These are phyloP conservation scores for Mythimna pallens DNA, from an alignment of 2,888 invertebrate species.

Conservation along the genomic window DNA sequence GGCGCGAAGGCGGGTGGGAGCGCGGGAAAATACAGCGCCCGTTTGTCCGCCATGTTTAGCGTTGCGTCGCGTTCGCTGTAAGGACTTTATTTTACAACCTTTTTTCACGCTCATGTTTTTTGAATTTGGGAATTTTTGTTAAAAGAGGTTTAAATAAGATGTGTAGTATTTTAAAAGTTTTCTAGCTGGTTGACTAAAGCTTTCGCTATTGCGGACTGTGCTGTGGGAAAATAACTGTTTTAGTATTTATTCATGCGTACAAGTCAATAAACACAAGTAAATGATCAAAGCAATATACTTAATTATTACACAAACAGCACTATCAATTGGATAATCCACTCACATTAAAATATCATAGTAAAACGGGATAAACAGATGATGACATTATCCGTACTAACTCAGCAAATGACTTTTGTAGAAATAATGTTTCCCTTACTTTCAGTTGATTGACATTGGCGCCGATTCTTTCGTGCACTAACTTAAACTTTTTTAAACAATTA, in stretches of 20 bases:
- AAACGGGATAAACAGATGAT: no score
- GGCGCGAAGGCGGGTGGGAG: conserved; percentile 58
- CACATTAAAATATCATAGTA: no score
- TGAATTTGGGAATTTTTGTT: conserved; percentile 26
- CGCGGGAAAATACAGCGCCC: conserved; percentile 63
- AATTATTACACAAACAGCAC: no score
- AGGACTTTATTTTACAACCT: conserved; percentile 58
- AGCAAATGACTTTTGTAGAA: no score
- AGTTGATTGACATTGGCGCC: no score
- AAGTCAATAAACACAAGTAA: background rate
- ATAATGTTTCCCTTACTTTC: no score
- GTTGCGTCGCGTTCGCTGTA: conserved; percentile 60
- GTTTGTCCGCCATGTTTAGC: conserved; percentile 56
- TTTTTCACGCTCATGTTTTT: conserved; percentile 39
- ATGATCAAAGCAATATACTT: no score
- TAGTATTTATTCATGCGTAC: background rate
- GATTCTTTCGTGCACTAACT: no score
- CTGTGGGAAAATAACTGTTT: background rate
- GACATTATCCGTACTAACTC: no score
- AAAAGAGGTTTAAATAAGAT: conserved; percentile 30
- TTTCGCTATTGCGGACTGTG: no score
- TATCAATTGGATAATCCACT: no score
- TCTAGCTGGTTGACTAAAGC: background rate
- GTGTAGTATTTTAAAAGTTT: conserved; percentile 17
- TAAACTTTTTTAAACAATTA: no score